Evolutionary conservation across 2,113 vertebrate genomes (phyloP).

Genomic region (Campylorhamphus procurvoides): DNA sequence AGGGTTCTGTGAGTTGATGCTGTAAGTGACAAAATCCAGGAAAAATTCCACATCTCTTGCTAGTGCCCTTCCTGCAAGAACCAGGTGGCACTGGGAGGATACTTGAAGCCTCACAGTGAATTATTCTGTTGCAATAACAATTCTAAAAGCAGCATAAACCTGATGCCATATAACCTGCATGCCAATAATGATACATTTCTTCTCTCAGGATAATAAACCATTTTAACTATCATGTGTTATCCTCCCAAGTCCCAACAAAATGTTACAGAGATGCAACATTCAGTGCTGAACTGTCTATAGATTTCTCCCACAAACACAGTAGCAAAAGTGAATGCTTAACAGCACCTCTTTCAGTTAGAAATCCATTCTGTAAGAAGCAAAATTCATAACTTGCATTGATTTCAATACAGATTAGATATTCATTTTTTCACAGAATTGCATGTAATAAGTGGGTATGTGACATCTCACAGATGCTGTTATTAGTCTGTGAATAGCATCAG

Average conservation of each 20-base stretch:
- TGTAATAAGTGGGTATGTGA: neutral
- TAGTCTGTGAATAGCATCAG: conserved; percentile 21
- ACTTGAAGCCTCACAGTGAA: neutral
- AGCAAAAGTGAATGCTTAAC: neutral
- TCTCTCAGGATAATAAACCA: neutral
- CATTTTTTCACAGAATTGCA: neutral
- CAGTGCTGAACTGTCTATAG: neutral
- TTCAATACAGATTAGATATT: neutral
- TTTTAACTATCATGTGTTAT: conserved; percentile 28
- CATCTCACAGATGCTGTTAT: conserved; percentile 25
- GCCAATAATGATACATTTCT: neutral
- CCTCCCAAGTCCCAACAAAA: neutral
- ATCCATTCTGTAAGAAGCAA: neutral
- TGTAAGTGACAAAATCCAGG: neutral
- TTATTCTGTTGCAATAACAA: neutral
- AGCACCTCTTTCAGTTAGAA: neutral
- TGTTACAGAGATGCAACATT: neutral
- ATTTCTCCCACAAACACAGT: conserved; percentile 8
- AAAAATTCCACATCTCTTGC: neutral
- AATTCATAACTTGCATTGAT: conserved; percentile 8
- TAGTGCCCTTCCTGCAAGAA: neutral
- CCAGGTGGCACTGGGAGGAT: neutral
- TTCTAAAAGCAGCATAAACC: neutral
- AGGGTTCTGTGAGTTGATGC: neutral
- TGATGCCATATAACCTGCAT: neutral